A percentile compares a stretch with the other conserved stretches of the same genome.
Evolutionary conservation across 2,888 invertebrate species (phyloP).

Genomic region (Gordius sp.): DNA sequence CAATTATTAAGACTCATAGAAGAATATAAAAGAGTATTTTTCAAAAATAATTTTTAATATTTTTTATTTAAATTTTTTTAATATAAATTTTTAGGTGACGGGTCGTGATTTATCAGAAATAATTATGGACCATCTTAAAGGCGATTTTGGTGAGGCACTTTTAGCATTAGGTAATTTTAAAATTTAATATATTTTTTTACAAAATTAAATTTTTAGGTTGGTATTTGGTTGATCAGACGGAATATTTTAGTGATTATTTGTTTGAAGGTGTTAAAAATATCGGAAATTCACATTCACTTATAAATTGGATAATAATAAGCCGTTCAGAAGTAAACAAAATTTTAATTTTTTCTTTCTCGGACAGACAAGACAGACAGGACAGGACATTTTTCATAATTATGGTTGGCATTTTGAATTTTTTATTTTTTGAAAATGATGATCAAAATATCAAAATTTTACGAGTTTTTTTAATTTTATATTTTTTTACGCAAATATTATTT

Average conservation of each 20-base stretch:
- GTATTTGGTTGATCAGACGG: neutral
- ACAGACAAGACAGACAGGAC: no score
- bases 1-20: neutral
- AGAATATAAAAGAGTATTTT: neutral
- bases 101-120: conserved; percentile 1
- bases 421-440: neutral
- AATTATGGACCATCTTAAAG: neutral
- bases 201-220: neutral
- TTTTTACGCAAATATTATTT: no score
- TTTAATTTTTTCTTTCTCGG: no score
- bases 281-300: neutral
- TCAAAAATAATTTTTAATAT: neutral
- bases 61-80: neutral
- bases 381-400: no score
- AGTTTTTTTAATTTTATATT: no score
- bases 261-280: neutral
- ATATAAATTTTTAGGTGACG: neutral
- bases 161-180: neutral
- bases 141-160: neutral
- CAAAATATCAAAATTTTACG: no score
- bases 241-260: neutral
- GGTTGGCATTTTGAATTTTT: no score
- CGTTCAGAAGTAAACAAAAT: neutral
- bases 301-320: neutral
- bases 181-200: neutral